Conservation (phyloP, 2,888 invertebrate genomes). For the Epirrhoe alternata region DNA sequence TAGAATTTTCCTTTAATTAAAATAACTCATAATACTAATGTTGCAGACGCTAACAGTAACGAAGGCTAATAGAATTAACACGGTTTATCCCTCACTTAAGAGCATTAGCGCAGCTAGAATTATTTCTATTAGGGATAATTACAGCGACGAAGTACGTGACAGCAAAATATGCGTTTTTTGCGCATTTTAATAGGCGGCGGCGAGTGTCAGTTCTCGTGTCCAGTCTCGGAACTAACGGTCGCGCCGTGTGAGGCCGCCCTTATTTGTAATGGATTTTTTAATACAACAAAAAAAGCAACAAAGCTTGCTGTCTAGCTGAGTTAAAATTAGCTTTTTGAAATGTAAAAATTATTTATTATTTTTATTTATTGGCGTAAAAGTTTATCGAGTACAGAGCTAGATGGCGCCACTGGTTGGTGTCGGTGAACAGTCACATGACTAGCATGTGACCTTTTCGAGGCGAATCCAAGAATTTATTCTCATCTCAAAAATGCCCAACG, state of each 20-base stretch:
- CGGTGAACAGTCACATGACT: no score
- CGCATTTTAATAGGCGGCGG: constrained; percentile 46
- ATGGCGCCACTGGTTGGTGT: no score
- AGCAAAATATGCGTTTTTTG: constrained; percentile 37
- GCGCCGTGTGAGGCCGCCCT: constrained; percentile 55
- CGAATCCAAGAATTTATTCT: no score
- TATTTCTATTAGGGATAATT: constrained; percentile 42
- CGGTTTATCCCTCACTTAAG: constrained; percentile 38
- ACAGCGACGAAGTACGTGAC: constrained; percentile 31
- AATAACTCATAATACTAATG: constrained; percentile 4
- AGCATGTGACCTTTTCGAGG: no score
- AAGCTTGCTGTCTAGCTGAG: no score
- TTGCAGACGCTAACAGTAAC: constrained; percentile 13
- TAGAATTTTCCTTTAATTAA: constrained; percentile 20
- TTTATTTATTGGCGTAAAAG: no score
- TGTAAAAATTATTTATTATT: no score
- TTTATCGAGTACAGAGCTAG: no score
- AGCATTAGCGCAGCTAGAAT: constrained; percentile 38
- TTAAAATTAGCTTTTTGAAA: no score
- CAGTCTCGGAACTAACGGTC: constrained; percentile 47
- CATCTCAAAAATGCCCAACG: no score
- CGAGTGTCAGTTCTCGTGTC: constrained; percentile 31
- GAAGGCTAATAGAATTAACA: constrained; percentile 39
- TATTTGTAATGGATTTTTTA: constrained; percentile 55
- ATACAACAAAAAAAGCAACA: constrained; percentile 62